Evolutionary conservation across 1,140 invertebrate species (phyloP), one percentile per base, ranked within the genome.

Genomic region (Argopecten irradians): DNA sequence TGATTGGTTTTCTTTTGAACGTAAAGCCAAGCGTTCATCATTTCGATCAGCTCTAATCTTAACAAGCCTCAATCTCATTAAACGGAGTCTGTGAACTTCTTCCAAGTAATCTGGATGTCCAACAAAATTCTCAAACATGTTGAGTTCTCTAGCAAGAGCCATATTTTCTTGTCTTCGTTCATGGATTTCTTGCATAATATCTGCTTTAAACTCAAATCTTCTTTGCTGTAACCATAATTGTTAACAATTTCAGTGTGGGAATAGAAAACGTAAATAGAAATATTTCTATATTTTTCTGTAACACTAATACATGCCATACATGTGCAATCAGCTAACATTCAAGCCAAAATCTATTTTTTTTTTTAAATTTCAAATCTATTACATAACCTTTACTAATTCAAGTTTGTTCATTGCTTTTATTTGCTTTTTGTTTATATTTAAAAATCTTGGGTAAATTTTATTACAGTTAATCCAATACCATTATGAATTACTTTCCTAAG

Each of bases 181-280:
- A 71, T 71, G 55, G 55, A 71, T 71, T 71, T 71, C 55, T 71
- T 71, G 55, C 55, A 71, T 71, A 1, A 71, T 71, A 1, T 71
- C 55, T 71, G 55, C 55, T n/a, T 71, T 71, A 11, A 71, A 71
- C 28, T 71, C 55, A 71, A 71, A 71, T 71, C 55, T 71, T 71
- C 55, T 71, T 71, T 71, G 55, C 55, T 71, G 55, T 55, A 71
- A 71, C 22, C 55, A 71, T 71, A 28, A 71, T 71, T n/a, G 16
- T 5, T 19, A 11, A 46, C 3, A 16, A 46, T 71, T 5, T 71
- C 11, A 71, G 16, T 71, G 22, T 55, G 7, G 14, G 22, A 22
- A 55, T 55, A 55, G 14, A 55, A n/a, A 16, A 71, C 5, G 2
- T 28, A 71, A 71, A 71, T 5, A 5, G 7, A 71, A 71, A 16